Conservation (phyloP, 2,113 vertebrate species). For the Ophthalmolycus amberensis region DNA sequence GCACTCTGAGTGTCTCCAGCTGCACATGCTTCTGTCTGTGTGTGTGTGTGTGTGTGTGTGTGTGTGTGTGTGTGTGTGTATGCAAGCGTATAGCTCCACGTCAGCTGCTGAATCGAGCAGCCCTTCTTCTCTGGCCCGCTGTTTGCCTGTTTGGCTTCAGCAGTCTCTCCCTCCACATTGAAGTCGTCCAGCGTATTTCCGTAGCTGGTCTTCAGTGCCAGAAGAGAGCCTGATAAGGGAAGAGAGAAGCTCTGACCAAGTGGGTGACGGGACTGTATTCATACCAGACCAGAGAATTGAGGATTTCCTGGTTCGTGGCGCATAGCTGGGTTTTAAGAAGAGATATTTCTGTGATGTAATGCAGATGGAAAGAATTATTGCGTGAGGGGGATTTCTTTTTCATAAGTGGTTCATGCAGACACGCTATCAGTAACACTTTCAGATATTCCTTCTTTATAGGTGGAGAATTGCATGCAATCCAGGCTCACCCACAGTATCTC, state of each 20-base stretch:
- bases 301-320: conserved; percentile 23
- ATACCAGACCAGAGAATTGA: conserved; percentile 2
- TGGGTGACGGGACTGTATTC: background rate
- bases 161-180: conserved; percentile 37
- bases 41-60: conserved; percentile 9
- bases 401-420: conserved; percentile 7
- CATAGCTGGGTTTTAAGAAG: background rate
- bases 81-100: conserved; percentile 60
- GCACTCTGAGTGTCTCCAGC: conserved; percentile 69
- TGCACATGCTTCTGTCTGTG: conserved; percentile 24
- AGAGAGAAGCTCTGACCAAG: conserved; percentile 36
- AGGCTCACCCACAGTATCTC: background rate
- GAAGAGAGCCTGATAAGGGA: conserved; percentile 54
- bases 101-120: conserved; percentile 61
- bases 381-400: conserved; percentile 8
- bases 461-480: background rate
- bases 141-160: conserved; percentile 53
- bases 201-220: conserved; percentile 34
- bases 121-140: conserved; percentile 39
- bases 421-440: conserved; percentile 18
- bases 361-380: conserved; percentile 19
- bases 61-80: conserved; percentile 16
- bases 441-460: background rate
- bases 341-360: conserved; percentile 7
- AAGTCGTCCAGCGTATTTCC: conserved; percentile 37